Conservation (phyloP, 2,888 invertebrate genomes). For the Morinoia aosen region DNA sequence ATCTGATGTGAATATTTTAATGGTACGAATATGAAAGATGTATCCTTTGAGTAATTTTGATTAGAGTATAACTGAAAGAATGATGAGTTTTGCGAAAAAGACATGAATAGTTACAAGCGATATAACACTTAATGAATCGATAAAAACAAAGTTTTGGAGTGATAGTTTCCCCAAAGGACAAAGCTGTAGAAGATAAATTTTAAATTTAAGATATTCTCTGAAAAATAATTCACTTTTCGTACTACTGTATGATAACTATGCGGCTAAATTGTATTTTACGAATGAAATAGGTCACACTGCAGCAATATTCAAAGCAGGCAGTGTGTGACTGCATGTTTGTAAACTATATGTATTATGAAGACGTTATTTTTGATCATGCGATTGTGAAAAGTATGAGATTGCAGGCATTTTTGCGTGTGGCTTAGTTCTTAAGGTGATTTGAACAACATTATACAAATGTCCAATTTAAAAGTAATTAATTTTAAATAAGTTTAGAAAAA, state of each 20-base stretch:
- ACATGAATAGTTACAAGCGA: not conserved
- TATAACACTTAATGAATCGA: not conserved
- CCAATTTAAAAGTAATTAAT: not conserved
- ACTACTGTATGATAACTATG: not conserved
- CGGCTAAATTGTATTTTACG: not conserved
- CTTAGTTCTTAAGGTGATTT: not conserved
- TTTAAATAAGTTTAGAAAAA: not conserved
- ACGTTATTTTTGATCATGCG: not conserved
- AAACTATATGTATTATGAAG: not conserved
- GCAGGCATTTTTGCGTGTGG: not conserved
- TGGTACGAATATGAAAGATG: too few species aligned
- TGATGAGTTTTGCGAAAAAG: too few species aligned
- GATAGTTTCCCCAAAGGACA: not conserved
- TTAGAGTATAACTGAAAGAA: too few species aligned
- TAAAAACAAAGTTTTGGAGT: not conserved
- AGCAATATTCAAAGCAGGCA: not conserved
- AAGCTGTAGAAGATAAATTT: not conserved
- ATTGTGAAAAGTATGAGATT: not conserved
- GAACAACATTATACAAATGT: not conserved
- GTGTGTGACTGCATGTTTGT: not conserved
- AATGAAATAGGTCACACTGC: not conserved
- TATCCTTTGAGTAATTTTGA: too few species aligned
- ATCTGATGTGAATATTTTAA: too few species aligned
- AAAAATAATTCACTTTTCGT: not conserved
- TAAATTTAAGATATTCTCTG: not conserved